phyloP scores from a whole-genome alignment of 2,888 invertebrate genomes.

The Entomobrya proxima region DNA sequence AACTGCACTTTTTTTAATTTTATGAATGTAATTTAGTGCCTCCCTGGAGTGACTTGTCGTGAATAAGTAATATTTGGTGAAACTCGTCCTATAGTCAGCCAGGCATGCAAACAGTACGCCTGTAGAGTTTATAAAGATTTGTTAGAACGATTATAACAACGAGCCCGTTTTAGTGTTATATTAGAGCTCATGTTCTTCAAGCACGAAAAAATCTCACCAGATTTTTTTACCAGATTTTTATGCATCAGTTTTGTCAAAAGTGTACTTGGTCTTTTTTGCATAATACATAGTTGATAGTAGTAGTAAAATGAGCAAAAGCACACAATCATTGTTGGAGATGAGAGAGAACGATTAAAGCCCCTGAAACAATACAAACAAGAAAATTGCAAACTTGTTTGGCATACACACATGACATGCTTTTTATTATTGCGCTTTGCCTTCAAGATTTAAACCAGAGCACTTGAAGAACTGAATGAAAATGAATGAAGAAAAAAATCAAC shows the following conservation, averaged over 20 bases:
- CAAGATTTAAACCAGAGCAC: conserved; percentile 38
- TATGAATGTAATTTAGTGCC: conserved; percentile 57
- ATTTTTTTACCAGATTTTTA: not conserved
- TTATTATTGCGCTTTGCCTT: not conserved
- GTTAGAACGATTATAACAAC: not conserved
- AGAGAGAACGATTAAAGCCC: not conserved
- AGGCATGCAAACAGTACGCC: not conserved
- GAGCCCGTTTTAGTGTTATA: not conserved
- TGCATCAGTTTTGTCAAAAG: conserved; percentile 2
- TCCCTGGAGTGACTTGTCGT: conserved; percentile 60
- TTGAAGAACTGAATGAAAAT: no score
- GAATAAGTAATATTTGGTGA: conserved; percentile 22
- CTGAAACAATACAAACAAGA: conserved; percentile 16
- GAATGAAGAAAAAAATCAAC: not conserved
- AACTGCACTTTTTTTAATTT: conserved; percentile 42
- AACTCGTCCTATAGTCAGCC: not conserved
- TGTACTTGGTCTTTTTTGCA: not conserved
- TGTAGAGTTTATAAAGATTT: not conserved
- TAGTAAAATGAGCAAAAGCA: conserved; percentile 29
- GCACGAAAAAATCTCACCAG: not conserved
- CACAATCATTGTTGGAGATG: conserved; percentile 23
- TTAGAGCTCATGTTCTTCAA: conserved; percentile 11
- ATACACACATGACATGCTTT: conserved; percentile 40
- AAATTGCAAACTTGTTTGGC: conserved; percentile 33
- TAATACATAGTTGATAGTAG: no score